These are phyloP conservation scores for Brachionus sp. DNA, from an alignment of 1,140 invertebrate genomes.

Conservation along the genomic window DNA sequence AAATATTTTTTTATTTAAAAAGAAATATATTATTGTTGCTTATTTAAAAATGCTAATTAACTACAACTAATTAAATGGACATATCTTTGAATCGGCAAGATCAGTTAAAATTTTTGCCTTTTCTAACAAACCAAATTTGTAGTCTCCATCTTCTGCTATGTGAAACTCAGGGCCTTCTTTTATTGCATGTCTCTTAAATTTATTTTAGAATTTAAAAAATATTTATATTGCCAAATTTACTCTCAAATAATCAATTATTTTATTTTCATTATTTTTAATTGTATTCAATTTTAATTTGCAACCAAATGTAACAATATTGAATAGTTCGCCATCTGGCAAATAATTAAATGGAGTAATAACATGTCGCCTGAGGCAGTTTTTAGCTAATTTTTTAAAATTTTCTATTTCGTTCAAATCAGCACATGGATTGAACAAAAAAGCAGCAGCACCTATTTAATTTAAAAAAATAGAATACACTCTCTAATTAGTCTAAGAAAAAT, in stretches of 20 bases:
- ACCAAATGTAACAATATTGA: constrained; percentile 38
- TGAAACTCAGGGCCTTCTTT: constrained; percentile 44
- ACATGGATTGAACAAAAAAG: constrained; percentile 83
- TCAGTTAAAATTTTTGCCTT: constrained; percentile 20
- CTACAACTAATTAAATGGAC: background rate
- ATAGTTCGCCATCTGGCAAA: constrained; percentile 56
- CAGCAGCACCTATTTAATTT: constrained; percentile 65
- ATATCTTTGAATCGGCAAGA: constrained; percentile 24
- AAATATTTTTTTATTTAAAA: too few species aligned
- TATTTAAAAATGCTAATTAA: background rate
- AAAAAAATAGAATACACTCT: background rate
- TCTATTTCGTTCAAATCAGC: constrained; percentile 67
- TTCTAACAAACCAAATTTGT: constrained; percentile 34
- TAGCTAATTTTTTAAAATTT: constrained; percentile 66
- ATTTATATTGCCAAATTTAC: background rate
- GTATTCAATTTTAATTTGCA: constrained; percentile 9
- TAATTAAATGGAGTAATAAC: constrained; percentile 72
- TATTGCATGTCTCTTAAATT: constrained; percentile 23
- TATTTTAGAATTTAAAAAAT: background rate
- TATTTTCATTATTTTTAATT: constrained; percentile 1
- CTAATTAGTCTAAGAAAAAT: background rate
- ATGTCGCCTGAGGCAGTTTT: constrained; percentile 71
- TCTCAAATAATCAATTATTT: constrained; percentile 29
- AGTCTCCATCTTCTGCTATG: constrained; percentile 21
- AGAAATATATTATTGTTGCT: too few species aligned